Evolutionary conservation across 2,888 invertebrate species (phyloP).

Genomic region (Cheilosia scutellata): DNA sequence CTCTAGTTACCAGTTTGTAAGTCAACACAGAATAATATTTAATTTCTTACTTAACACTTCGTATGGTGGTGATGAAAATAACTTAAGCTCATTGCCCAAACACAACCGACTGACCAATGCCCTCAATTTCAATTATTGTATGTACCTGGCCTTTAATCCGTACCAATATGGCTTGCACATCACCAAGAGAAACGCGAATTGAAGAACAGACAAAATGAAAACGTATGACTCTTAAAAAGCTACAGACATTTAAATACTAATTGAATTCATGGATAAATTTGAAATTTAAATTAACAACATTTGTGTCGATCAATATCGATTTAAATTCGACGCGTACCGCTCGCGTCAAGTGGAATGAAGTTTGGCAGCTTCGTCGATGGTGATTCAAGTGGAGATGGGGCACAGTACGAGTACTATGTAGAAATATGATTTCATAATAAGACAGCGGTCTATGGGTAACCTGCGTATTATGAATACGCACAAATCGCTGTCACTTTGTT

Average conservation of each 20-base stretch:
- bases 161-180: not conserved
- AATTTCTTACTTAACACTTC: slow-evolving; percentile 30
- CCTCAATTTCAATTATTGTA: slow-evolving; percentile 47
- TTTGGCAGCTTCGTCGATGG: slow-evolving; percentile 5
- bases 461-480: slow-evolving; percentile 17
- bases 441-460: not conserved
- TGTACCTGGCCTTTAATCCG: slow-evolving; percentile 59
- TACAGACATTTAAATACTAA: slow-evolving; percentile 39
- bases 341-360: slow-evolving; percentile 2
- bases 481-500: slow-evolving; percentile 7
- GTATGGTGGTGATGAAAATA: slow-evolving; percentile 39
- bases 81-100: slow-evolving; percentile 10
- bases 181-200: slow-evolving; percentile 1
- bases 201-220: slow-evolving; percentile 19
- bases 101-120: slow-evolving; percentile 40
- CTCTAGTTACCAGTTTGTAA: slow-evolving; percentile 6
- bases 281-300: slow-evolving; percentile 55
- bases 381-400: slow-evolving; percentile 52
- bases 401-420: slow-evolving; percentile 11
- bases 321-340: slow-evolving; percentile 43
- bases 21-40: slow-evolving; percentile 11
- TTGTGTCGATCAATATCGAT: slow-evolving; percentile 36
- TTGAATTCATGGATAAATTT: slow-evolving; percentile 69
- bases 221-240: slow-evolving; percentile 7
- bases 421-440: slow-evolving; percentile 56